Evolutionary conservation across 2,797 vertebrate species (phyloP), one percentile per base, ranked within the genome.

Genomic region (Sphenopsis melanotis): DNA sequence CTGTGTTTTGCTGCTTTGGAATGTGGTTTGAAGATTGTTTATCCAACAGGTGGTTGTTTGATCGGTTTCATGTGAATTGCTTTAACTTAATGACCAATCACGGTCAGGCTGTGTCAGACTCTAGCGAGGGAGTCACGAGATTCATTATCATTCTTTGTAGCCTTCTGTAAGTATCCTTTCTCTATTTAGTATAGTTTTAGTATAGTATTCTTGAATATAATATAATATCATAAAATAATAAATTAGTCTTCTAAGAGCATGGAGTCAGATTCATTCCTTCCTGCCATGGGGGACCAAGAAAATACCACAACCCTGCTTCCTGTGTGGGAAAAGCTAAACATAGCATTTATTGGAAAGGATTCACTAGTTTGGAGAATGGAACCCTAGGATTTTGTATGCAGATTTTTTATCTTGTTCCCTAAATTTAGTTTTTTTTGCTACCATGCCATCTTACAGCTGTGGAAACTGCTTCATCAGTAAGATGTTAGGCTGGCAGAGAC

Each of bases 81-180:
- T n/a, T n/a, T 53, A 10, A n/a, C 9, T n/a, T n/a, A 22, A 55
- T 55, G 32, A 55, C 32, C 20, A 22, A 22, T n/a, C 53, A n/a
- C 0, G 1, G 32, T n/a, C 53, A 22, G 13, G 20, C 53, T 22
- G 20, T n/a, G 52, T 55, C 1, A 0, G 20, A n/a, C 32, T 22
- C 52, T 55, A 13, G 19, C 14, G 16, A 53, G 30, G 18, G 30
- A 55, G 32, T 55, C 6, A 14, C 4, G 6, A n/a, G 52, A n/a
- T 55, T n/a, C 2, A 22, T 55, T 22, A 55, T n/a, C 13, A 55
- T 22, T 55, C 20, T 53, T 53, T 53, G 20, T n/a, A n/a, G 30
- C 30, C 30, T 53, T 9, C 32, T 55, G 13, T n/a, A 10, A 10
- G 20, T 15, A 55, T n/a, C 32, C 20, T 55, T 55, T 22, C 52